Conservation (phyloP, 1,140 invertebrate genomes). For the Drosophila pseudoananassae region DNA sequence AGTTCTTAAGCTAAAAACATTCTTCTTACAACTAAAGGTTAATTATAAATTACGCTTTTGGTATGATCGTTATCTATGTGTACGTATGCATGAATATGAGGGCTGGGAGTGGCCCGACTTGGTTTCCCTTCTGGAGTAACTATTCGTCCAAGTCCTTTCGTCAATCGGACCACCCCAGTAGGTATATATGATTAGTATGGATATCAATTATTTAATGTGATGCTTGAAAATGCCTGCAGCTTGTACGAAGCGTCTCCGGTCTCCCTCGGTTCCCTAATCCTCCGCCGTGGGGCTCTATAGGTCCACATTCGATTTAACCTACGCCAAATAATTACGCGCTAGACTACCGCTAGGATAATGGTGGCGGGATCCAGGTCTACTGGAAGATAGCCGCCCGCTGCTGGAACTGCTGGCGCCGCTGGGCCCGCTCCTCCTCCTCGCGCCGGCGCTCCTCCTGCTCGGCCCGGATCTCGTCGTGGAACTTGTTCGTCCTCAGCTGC, state of each 20-base stretch:
- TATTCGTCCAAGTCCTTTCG: background rate
- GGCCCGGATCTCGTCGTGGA: slow-evolving; percentile 93
- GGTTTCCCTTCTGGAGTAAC: background rate
- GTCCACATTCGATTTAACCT: slow-evolving; percentile 68
- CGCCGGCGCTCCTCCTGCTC: slow-evolving; percentile 93
- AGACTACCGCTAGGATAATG: slow-evolving; percentile 48
- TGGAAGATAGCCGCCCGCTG: slow-evolving; percentile 93
- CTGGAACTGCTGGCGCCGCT: slow-evolving; percentile 90
- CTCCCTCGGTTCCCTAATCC: slow-evolving; percentile 17
- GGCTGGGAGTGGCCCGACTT: slow-evolving; percentile 13
- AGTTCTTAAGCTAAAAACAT: slow-evolving; percentile 35
- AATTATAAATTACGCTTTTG: slow-evolving; percentile 66
- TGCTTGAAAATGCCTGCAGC: slow-evolving; percentile 60
- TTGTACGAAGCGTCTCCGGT: slow-evolving; percentile 24
- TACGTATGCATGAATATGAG: slow-evolving; percentile 36
- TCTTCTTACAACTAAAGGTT: slow-evolving; percentile 49
- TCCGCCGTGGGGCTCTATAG: slow-evolving; percentile 25
- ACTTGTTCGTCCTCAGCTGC: slow-evolving; percentile 91
- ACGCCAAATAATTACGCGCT: slow-evolving; percentile 64
- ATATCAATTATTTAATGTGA: slow-evolving; percentile 46
- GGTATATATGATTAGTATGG: slow-evolving; percentile 42
- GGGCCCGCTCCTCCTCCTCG: slow-evolving; percentile 91
- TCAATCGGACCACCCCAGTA: background rate
- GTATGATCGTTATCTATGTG: slow-evolving; percentile 68
- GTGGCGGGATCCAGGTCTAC: slow-evolving; percentile 41